Conservation (phyloP, 64 coral and sea anemone species). For the Dendronephthya gigantea region DNA sequence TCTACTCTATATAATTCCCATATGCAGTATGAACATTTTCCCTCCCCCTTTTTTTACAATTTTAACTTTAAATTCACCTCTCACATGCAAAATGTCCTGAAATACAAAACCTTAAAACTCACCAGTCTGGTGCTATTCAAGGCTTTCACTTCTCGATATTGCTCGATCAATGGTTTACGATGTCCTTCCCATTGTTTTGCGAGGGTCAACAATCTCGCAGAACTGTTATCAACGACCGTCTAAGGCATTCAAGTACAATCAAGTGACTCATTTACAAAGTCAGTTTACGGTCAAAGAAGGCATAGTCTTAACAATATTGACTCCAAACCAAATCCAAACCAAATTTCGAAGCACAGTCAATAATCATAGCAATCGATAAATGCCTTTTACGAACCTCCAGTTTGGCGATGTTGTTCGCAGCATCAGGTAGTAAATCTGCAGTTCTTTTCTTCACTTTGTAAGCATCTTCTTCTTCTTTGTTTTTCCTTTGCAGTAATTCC, state of each 20-base stretch:
- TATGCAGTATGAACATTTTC: no score
- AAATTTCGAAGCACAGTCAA: no score
- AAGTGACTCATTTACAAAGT: no score
- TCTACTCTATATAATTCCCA: no score
- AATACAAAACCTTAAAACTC: constrained; percentile 20
- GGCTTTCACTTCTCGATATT: constrained; percentile 84
- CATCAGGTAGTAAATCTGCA: constrained; percentile 84
- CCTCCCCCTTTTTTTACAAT: no score
- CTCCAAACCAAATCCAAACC: no score
- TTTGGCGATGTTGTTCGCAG: constrained; percentile 92
- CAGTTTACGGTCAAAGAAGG: no score
- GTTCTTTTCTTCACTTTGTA: constrained; percentile 97
- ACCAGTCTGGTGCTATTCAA: constrained; percentile 90
- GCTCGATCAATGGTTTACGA: constrained; percentile 64
- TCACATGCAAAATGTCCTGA: neutral
- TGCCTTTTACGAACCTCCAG: constrained; percentile 46
- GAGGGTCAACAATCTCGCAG: constrained; percentile 68
- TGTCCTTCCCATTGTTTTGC: constrained; percentile 96
- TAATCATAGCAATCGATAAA: no score
- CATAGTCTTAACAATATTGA: neutral
- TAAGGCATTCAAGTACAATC: no score
- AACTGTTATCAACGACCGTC: constrained; percentile 80
- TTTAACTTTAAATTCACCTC: no score
- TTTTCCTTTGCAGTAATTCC: constrained; percentile 36
- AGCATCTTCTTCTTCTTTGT: constrained; percentile 69